Conservation (phyloP, 53 echinoderm and acorn worm species). For the Stichopus horrens region DNA sequence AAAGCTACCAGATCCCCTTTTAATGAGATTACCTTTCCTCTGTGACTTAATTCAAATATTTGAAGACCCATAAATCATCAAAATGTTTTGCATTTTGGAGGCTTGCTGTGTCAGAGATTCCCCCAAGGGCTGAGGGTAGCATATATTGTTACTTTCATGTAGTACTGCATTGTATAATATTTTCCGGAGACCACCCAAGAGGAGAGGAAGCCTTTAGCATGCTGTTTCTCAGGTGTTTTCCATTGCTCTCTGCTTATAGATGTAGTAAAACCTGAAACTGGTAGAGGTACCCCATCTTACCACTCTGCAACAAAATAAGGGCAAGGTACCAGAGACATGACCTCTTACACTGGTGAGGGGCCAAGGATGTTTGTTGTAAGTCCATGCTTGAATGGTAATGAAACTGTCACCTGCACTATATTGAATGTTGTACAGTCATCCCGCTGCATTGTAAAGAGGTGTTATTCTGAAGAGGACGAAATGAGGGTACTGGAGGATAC, state of each 20-base stretch:
- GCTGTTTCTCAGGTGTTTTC: slow-evolving; percentile 5
- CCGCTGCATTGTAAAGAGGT: too few species aligned
- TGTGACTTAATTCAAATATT: slow-evolving; percentile 37
- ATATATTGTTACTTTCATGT: slow-evolving; percentile 34
- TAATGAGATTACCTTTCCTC: slow-evolving; percentile 38
- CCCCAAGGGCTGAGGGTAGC: slow-evolving; percentile 2
- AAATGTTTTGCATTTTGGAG: slow-evolving; percentile 35
- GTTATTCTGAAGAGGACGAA: too few species aligned
- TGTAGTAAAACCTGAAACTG: not conserved
- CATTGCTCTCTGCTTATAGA: not conserved
- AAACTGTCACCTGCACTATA: too few species aligned
- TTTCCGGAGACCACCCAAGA: slow-evolving; percentile 32
- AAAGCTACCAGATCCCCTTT: slow-evolving; percentile 32
- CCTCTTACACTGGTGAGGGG: too few species aligned
- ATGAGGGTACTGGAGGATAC: too few species aligned
- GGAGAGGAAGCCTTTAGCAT: slow-evolving; percentile 10
- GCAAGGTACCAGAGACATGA: not conserved
- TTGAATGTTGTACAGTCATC: too few species aligned
- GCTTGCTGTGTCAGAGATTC: slow-evolving; percentile 15
- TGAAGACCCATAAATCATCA: slow-evolving; percentile 38
- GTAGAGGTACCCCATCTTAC: not conserved
- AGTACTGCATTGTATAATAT: slow-evolving; percentile 30
- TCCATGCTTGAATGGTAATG: too few species aligned
- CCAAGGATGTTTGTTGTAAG: too few species aligned
- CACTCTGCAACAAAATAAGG: not conserved